Evolutionary conservation across 1,140 invertebrate genomes (phyloP).

Genomic region (Portunus trituberculatus): DNA sequence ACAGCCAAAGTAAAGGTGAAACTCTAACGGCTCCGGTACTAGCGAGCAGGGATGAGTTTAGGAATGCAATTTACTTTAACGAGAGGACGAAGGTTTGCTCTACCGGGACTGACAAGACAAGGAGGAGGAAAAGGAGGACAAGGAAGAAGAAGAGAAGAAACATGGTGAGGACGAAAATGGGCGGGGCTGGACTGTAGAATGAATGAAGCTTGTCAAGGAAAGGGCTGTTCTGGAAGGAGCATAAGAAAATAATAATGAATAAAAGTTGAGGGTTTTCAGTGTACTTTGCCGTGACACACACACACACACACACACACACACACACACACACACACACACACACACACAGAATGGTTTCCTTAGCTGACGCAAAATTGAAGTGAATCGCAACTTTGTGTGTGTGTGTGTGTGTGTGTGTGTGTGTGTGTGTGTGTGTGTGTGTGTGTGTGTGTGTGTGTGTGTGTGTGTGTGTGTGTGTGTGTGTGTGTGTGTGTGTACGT

Average conservation of each 20-base stretch:
- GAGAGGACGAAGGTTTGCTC: not conserved
- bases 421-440: no score
- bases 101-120: not conserved
- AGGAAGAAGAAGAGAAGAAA: not conserved
- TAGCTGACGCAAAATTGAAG: no score
- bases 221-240: not conserved
- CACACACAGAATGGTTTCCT: not conserved
- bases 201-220: not conserved
- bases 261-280: not conserved
- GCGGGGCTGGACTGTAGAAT: not conserved
- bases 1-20: slow-evolving; percentile 2
- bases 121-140: not conserved
- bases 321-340: slow-evolving; percentile 20
- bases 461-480: no score
- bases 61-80: slow-evolving; percentile 5
- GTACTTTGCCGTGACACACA: slow-evolving; percentile 30
- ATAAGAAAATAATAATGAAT: not conserved
- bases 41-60: not conserved
- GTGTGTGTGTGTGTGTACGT: no score
- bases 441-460: no score
- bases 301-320: slow-evolving; percentile 47
- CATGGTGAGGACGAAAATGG: not conserved
- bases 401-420: no score
- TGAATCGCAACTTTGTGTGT: no score
- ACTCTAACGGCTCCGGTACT: not conserved